phyloP scores from a whole-genome alignment of 1,140 invertebrate species.

The Caenorhabditis brenneri region DNA sequence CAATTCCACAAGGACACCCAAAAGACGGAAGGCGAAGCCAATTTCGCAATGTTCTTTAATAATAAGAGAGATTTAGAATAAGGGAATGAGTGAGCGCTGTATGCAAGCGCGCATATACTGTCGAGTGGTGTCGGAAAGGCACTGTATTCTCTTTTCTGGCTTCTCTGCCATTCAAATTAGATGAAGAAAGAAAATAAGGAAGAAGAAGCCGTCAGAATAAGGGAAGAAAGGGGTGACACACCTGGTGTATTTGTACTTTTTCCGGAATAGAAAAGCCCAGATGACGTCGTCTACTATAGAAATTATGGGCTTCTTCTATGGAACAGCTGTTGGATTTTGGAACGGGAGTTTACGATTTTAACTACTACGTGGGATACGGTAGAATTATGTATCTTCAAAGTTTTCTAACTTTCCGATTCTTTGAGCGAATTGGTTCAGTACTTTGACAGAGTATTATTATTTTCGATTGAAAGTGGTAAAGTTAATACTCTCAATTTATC shows the following conservation, averaged over 20 bases:
- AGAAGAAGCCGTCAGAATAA: neutral
- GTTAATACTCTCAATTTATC: too few relatives aligned
- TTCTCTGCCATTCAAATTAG: conserved; percentile 36
- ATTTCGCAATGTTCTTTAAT: conserved; percentile 16
- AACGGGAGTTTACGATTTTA: too few relatives aligned
- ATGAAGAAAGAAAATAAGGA: neutral
- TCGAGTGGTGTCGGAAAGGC: neutral
- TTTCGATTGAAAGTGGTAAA: too few relatives aligned
- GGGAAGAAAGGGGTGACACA: neutral
- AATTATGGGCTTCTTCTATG: neutral
- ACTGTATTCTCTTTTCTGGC: conserved; percentile 22
- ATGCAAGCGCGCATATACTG: conserved; percentile 29
- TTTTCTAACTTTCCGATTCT: too few relatives aligned
- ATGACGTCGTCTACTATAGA: neutral
- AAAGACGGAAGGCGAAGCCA: neutral
- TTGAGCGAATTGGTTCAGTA: too few relatives aligned
- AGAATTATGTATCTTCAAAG: too few relatives aligned
- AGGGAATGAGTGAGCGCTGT: neutral
- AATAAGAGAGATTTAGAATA: neutral
- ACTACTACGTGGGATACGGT: too few relatives aligned
- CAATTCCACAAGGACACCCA: neutral
- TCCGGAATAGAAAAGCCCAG: neutral
- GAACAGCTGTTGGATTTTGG: neutral
- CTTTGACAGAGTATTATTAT: too few relatives aligned
- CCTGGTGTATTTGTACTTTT: conserved; percentile 12